Percentiles rank a stretch among this genome's conserved stretches.
Evolutionary conservation across 2,888 invertebrate genomes (phyloP).

Genomic region (Eupithecia subumbrata): DNA sequence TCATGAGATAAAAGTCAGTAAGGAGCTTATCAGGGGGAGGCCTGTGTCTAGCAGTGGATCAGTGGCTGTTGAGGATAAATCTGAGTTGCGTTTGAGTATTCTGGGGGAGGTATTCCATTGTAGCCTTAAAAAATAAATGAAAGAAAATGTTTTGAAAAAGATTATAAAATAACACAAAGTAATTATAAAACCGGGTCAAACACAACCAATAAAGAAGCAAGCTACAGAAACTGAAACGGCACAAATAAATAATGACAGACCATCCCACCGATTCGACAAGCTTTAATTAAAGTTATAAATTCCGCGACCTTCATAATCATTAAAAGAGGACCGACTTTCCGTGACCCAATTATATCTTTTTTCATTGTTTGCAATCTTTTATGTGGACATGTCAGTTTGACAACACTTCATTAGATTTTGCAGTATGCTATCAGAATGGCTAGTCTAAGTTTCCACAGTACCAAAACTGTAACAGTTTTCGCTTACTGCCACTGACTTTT

Average conservation of each 20-base stretch:
- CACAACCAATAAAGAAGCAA: constrained; percentile 1
- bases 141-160: neutral
- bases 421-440: constrained; percentile 32
- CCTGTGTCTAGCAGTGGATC: too few species aligned
- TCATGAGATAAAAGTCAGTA: too few species aligned
- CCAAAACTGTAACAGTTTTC: too few species aligned
- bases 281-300: constrained; percentile 41
- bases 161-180: neutral
- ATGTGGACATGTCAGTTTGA: constrained; percentile 46
- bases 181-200: neutral
- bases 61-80: too few species aligned
- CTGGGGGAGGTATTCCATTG: neutral
- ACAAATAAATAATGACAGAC: constrained; percentile 23
- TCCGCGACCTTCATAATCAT: constrained; percentile 32
- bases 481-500: too few species aligned
- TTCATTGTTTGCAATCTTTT: constrained; percentile 44
- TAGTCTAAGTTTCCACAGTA: too few species aligned
- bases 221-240: constrained; percentile 12
- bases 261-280: constrained; percentile 38
- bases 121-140: neutral
- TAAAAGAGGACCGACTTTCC: constrained; percentile 33
- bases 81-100: neutral
- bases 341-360: constrained; percentile 36
- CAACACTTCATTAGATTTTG: constrained; percentile 52
- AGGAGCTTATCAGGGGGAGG: too few species aligned